Conservation (phyloP, 2,113 vertebrate species). For the Varanus salvator region DNA sequence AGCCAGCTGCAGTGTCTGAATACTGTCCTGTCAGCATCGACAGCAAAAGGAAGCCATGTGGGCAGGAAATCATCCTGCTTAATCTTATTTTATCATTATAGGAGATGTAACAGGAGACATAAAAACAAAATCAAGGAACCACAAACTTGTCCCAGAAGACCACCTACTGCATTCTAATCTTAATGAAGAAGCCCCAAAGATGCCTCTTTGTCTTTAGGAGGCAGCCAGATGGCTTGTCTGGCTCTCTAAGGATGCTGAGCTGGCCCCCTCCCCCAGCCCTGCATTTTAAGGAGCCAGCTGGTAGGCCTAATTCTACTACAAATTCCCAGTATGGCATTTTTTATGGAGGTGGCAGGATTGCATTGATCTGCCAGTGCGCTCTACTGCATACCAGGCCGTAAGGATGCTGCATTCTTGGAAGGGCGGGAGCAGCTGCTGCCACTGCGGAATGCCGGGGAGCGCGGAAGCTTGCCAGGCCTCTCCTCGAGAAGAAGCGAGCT, state of each 20-base stretch:
- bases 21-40: neutral
- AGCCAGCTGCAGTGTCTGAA: neutral
- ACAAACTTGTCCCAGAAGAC: neutral
- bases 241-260: neutral
- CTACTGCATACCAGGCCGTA: neutral
- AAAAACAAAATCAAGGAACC: neutral
- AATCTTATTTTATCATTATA: constrained; percentile 8
- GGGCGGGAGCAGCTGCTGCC: neutral
- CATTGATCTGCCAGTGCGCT: fast-evolving
- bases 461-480: neutral
- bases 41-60: neutral
- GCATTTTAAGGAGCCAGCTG: neutral
- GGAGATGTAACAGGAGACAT: neutral
- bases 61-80: neutral
- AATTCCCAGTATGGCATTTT: constrained; percentile 2
- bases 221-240: neutral
- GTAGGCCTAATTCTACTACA: neutral
- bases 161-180: neutral
- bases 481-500: constrained; percentile 6
- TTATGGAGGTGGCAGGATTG: neutral
- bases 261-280: neutral
- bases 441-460: constrained; percentile 9
- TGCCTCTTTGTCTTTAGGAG: neutral
- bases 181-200: neutral
- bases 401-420: constrained; percentile 49